Conservation (phyloP, 2,797 vertebrate species). For the Pseudochromis fuscus region DNA sequence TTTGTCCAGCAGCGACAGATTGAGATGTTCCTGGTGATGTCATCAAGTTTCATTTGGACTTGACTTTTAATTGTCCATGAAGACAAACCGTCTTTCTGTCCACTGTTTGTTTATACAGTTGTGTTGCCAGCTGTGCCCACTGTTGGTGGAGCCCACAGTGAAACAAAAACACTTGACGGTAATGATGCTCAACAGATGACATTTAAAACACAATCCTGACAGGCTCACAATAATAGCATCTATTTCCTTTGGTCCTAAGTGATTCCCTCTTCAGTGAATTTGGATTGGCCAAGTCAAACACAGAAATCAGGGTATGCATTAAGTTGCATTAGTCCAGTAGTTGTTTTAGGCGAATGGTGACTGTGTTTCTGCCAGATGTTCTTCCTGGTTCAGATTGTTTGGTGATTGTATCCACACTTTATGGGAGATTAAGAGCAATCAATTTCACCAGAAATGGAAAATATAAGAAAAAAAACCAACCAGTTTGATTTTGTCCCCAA, state of each 20-base stretch:
- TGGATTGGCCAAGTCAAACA: slow-evolving; percentile 68
- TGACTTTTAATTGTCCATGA: background rate
- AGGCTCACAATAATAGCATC: background rate
- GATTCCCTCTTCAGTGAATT: slow-evolving; percentile 39
- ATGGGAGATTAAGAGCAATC: slow-evolving; percentile 48
- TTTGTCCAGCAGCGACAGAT: background rate
- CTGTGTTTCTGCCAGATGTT: slow-evolving; percentile 35
- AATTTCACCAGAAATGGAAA: slow-evolving; percentile 18
- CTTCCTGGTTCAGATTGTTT: slow-evolving; percentile 32
- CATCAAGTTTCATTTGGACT: no score
- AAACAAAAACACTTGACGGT: slow-evolving; percentile 15
- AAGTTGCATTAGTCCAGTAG: slow-evolving; percentile 41
- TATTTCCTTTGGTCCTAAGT: slow-evolving; percentile 31
- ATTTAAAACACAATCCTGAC: slow-evolving; percentile 20
- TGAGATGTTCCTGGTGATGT: background rate
- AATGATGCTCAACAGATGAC: slow-evolving; percentile 40
- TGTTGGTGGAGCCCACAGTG: background rate
- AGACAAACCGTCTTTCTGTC: background rate
- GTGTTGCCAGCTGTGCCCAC: background rate
- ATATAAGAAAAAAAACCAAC: background rate
- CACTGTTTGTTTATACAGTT: background rate
- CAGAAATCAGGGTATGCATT: slow-evolving; percentile 48
- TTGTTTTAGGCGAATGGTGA: slow-evolving; percentile 53
- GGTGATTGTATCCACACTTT: slow-evolving; percentile 31
- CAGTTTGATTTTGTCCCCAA: slow-evolving; percentile 23